Base-by-base conservation (phyloP, 2,113 vertebrate species). In the Phaethon lepturus region DNA sequence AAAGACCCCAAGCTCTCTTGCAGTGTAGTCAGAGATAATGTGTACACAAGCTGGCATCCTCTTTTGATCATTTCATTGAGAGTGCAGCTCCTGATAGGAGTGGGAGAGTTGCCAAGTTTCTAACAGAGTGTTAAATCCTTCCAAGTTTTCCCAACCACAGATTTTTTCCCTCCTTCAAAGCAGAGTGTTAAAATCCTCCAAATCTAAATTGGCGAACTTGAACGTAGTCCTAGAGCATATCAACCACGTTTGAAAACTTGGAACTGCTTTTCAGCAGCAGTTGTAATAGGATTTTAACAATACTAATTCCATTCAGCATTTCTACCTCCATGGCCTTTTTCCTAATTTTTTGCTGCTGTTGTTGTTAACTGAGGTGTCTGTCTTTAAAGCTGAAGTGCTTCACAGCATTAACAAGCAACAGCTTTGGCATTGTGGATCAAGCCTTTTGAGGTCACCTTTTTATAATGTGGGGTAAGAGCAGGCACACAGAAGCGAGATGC, bases 161-260 rank as follows among this genome's bases (percentile, higher is more conserved):
- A 69, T 68, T 76, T 69, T 35, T 35, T 4, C 19, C 8, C 18
- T 83, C 90, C 50, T 92, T 67, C 69, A 82, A 95, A 96, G 53
- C 45, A 76, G 60, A 66, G n/a, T 52, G 17, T 73, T 95, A 84
- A 97, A 97, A 95, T 80, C 83, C 85, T 82, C 45, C 60, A 87
- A 92, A 96, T 95, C 47, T 58, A 80, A 93, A 81, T 62, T 76
- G 44, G 55, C 64, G 38, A 58, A 80, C 66, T 91, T 81, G 20
- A 95, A 64, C 7, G 0, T 40, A 26, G 47, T 93, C 28, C 25
- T 77, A 16, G 44, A 82, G 71, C 24, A 31, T 73, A 90, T 80
- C 75, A 86, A 55, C 40, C 10, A 1, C 47, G 64, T 88, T 58
- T 86, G 50, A 89, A n/a, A 95, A 67, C 72, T 53, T 79, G 85